A percentile compares a stretch with the other conserved stretches of the same genome.
Conservation (phyloP, 2,113 vertebrate genomes). For the Cyprinodon tularosa region DNA sequence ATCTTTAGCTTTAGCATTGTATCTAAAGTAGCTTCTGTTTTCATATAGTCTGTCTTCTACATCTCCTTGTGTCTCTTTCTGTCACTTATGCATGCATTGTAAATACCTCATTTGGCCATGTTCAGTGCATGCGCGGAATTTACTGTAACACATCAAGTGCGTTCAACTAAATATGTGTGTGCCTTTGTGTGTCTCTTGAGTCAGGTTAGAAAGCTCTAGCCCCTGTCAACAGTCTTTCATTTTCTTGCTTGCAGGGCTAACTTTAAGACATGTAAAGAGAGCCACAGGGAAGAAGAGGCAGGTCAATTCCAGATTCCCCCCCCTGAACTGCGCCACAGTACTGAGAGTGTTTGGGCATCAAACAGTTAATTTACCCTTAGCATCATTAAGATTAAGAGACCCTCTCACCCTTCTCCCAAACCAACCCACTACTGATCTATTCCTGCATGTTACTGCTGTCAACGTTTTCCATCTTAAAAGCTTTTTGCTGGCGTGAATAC, state of each 20-base stretch:
- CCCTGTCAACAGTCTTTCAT: constrained; percentile 92
- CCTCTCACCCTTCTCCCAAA: constrained; percentile 72
- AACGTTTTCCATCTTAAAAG: constrained; percentile 89
- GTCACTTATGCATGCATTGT: constrained; percentile 36
- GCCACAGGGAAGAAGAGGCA: constrained; percentile 97
- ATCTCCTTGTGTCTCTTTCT: constrained; percentile 2
- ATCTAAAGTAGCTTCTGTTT: neutral
- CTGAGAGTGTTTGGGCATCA: constrained; percentile 82
- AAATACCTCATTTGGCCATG: constrained; percentile 5
- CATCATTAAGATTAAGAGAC: constrained; percentile 89
- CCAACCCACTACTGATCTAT: constrained; percentile 84
- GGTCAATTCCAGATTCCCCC: constrained; percentile 93
- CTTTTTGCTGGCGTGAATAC: constrained; percentile 76
- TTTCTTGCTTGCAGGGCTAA: constrained; percentile 99
- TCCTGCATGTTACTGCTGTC: constrained; percentile 93
- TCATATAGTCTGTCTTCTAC: constrained; percentile 9
- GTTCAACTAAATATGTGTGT: constrained; percentile 53
- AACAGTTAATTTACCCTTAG: constrained; percentile 90
- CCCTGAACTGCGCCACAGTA: constrained; percentile 90
- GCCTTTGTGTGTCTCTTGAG: constrained; percentile 80
- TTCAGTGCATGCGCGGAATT: constrained; percentile 41
- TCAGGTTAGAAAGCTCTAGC: constrained; percentile 87
- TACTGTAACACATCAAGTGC: constrained; percentile 34
- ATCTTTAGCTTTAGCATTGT: neutral
- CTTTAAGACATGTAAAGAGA: constrained; percentile 97